phyloP scores from a whole-genome alignment of 2,888 invertebrate species.

The Drosophila mulleri region DNA sequence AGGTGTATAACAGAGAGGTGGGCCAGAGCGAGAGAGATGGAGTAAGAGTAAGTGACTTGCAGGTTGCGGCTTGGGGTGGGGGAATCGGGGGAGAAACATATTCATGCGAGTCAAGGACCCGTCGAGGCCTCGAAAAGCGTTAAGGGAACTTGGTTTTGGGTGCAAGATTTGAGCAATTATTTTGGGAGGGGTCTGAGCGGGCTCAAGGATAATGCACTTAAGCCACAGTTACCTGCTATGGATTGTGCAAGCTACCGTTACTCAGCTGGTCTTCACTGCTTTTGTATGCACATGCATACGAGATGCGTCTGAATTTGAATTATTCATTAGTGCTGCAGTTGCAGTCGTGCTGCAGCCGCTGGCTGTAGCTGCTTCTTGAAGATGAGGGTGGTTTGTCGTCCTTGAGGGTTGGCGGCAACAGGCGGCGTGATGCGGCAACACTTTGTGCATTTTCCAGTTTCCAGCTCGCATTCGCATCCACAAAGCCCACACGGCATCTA shows the following conservation, averaged over 20 bases:
- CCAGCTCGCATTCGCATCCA: slow-evolving; percentile 28
- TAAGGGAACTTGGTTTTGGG: neutral
- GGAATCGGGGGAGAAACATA: neutral
- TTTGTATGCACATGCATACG: slow-evolving; percentile 40
- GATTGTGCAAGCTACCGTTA: slow-evolving; percentile 38
- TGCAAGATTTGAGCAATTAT: slow-evolving; percentile 48
- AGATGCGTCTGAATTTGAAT: slow-evolving; percentile 58
- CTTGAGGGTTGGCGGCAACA: slow-evolving; percentile 72
- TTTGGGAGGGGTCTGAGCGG: slow-evolving; percentile 11
- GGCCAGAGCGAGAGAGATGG: neutral
- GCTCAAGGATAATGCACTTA: slow-evolving; percentile 66
- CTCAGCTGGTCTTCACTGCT: slow-evolving; percentile 17
- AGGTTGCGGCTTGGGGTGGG: neutral
- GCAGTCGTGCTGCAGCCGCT: slow-evolving; percentile 26
- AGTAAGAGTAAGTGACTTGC: neutral
- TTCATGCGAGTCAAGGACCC: slow-evolving; percentile 38
- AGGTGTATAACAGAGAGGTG: neutral
- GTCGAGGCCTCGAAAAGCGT: neutral
- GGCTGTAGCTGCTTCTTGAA: slow-evolving; percentile 17
- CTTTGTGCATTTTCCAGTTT: slow-evolving; percentile 66
- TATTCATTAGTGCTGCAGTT: slow-evolving; percentile 61
- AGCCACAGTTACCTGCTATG: slow-evolving; percentile 32
- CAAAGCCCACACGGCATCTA: slow-evolving; percentile 29
- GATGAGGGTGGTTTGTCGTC: slow-evolving; percentile 64
- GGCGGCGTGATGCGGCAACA: slow-evolving; percentile 44